Evolutionary conservation across 2,113 vertebrate genomes (phyloP), one percentile per base, ranked within the genome.

Genomic region (Clinocottus analis): DNA sequence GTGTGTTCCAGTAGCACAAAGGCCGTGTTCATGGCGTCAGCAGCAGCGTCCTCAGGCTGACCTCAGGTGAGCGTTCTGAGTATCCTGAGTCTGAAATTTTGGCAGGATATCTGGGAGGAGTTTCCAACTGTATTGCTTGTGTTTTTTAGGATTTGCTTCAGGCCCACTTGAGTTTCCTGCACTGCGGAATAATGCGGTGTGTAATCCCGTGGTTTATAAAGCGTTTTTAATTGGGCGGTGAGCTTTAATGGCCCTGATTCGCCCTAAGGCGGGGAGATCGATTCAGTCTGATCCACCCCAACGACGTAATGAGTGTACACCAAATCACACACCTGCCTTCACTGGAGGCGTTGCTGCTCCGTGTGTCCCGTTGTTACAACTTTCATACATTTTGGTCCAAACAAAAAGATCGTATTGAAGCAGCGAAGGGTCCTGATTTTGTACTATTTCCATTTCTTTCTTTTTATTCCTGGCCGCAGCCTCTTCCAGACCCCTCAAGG

Each of bases 1-100:
- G 16, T 60, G 80, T 72, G 33, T 73, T 55, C 12, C 37, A 85
- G 49, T 2, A 53, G 41, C 69, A 86, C 86, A 78, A 83, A 82
- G 81, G 41, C 66, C 45, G 65, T 25, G 64, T 84, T 90, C 47
- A 67, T 47, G 56, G 31, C 55, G 23, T 77, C 45, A 23, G n/a
- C n/a, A n/a, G n/a, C n/a, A n/a, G 23, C 27, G 49, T 66, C 69
- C 70, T 75, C 78, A 5, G 51, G 80, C 60, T 84, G 83, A 84
- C 73, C 75, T 67, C 53, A 85, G 80, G 78, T 86, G 79, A 84
- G 62, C 3, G 7, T 60, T 75, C 33, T 9, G 0, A 56, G 43
- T 21, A 11, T 60, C 47, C 29, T 68, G 37, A 43, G 29, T 56
- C 56, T 31, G 62, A 41, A 45, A 45, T 45, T n/a, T 16, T 45